phyloP scores from a whole-genome alignment of 1,140 invertebrate genomes.

The Meloidogyne floridensis region DNA sequence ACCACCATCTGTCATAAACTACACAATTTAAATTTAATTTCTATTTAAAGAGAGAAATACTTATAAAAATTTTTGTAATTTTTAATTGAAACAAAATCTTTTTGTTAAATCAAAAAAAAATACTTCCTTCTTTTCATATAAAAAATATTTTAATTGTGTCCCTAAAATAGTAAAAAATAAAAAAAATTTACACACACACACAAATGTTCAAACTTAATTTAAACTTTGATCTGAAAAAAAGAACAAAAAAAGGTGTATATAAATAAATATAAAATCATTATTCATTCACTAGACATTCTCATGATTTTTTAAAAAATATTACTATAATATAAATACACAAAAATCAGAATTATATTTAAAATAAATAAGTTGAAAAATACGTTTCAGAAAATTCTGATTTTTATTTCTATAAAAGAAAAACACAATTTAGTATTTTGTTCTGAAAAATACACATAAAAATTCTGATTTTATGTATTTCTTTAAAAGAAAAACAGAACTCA shows the following conservation, averaged over 20 bases:
- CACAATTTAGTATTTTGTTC: neutral
- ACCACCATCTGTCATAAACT: too few species aligned
- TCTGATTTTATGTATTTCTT: too few species aligned
- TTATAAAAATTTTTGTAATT: too few species aligned
- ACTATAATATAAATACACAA: neutral
- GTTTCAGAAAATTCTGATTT: neutral
- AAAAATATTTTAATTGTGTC: neutral
- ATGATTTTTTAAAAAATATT: neutral
- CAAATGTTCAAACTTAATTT: neutral
- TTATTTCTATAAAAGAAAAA: neutral
- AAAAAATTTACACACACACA: neutral
- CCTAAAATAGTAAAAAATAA: neutral
- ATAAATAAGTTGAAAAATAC: too few species aligned
- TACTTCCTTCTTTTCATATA: neutral
- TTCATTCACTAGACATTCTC: neutral
- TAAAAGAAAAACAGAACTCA: too few species aligned
- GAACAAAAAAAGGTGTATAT: neutral
- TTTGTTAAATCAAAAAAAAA: neutral
- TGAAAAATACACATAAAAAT: too few species aligned
- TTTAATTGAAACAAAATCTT: neutral
- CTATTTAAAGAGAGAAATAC: too few species aligned
- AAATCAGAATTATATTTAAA: neutral
- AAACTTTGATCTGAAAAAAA: constrained; percentile 3
- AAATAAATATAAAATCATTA: neutral
- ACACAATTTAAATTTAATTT: too few species aligned